These are phyloP conservation scores for Nasonia longicornis DNA, from an alignment of 1,140 invertebrate species.

Conservation along the genomic window DNA sequence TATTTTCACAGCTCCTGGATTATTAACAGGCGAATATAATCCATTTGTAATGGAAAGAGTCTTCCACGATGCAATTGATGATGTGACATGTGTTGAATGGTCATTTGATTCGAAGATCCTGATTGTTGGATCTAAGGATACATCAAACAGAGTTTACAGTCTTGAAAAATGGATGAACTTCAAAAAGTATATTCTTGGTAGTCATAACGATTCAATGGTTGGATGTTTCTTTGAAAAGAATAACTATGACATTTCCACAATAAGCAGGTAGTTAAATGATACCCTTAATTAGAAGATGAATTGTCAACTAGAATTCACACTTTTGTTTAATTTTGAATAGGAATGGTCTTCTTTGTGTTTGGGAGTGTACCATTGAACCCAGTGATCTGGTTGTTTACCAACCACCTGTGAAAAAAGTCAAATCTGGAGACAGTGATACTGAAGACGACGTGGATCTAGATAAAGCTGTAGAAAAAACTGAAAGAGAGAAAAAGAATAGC, in stretches of 20 bases:
- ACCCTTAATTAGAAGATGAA: conserved; percentile 24
- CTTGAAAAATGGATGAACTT: conserved; percentile 82
- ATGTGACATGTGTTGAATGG: conserved; percentile 90
- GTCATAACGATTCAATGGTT: conserved; percentile 86
- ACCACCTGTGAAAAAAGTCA: conserved; percentile 67
- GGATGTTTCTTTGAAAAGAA: conserved; percentile 90
- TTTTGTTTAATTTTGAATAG: conserved; percentile 51
- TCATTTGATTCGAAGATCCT: conserved; percentile 89
- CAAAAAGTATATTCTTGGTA: conserved; percentile 78
- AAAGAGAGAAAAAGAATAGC: conserved; percentile 51
- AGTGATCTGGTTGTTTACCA: conserved; percentile 73
- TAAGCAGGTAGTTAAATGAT: conserved; percentile 73
- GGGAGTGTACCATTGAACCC: conserved; percentile 85
- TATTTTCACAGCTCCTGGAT: conserved; percentile 87
- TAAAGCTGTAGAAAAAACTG: conserved; percentile 60
- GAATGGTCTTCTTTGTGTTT: conserved; percentile 83
- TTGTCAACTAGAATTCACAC: conserved; percentile 5
- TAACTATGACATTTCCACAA: conserved; percentile 83
- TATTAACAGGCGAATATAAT: conserved; percentile 84
- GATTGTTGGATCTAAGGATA: conserved; percentile 89
- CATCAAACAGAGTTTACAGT: conserved; percentile 83
- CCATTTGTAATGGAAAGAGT: conserved; percentile 88
- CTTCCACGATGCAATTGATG: conserved; percentile 84
- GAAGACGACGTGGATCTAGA: conserved; percentile 67
- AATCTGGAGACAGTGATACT: conserved; percentile 65